These are phyloP conservation scores for Scyliorhinus canicula DNA, from an alignment of 2,797 vertebrate genomes.

Conservation along the genomic window DNA sequence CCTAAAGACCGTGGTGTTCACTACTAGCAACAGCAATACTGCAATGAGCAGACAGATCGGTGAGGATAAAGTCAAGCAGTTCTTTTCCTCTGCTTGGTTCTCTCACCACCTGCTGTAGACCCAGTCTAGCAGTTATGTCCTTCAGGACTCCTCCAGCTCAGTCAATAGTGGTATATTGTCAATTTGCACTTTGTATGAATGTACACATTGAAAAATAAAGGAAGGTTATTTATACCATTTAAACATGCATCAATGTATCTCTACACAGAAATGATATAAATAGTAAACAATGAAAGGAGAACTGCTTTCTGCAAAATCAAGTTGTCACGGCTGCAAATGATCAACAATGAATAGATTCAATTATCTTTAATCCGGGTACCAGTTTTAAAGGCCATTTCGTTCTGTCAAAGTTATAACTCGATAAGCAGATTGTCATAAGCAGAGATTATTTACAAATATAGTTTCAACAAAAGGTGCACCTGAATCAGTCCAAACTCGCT, in stretches of 20 bases:
- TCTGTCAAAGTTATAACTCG: background rate
- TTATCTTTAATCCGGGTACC: background rate
- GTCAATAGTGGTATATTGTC: background rate
- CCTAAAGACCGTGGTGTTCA: background rate
- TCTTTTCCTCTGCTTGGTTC: background rate
- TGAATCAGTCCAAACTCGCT: slow-evolving; percentile 90
- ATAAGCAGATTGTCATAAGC: background rate
- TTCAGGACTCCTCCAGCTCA: background rate
- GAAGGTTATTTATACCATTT: too few relatives aligned
- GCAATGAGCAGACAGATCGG: background rate
- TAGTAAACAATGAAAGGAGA: background rate
- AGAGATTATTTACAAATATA: background rate
- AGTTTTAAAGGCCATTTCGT: background rate
- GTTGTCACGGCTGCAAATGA: background rate
- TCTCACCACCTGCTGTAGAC: background rate
- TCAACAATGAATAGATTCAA: too few relatives aligned
- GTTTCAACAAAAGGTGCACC: slow-evolving; percentile 56
- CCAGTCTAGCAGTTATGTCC: background rate
- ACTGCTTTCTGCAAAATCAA: background rate
- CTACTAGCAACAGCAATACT: background rate
- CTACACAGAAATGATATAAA: background rate
- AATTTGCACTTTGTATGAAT: background rate
- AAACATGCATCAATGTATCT: background rate
- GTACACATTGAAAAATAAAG: background rate
- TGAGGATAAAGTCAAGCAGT: background rate